These are phyloP conservation scores for Phrynocephalus guinanensis DNA, from an alignment of 2,797 vertebrate genomes.

Conservation along the genomic window DNA sequence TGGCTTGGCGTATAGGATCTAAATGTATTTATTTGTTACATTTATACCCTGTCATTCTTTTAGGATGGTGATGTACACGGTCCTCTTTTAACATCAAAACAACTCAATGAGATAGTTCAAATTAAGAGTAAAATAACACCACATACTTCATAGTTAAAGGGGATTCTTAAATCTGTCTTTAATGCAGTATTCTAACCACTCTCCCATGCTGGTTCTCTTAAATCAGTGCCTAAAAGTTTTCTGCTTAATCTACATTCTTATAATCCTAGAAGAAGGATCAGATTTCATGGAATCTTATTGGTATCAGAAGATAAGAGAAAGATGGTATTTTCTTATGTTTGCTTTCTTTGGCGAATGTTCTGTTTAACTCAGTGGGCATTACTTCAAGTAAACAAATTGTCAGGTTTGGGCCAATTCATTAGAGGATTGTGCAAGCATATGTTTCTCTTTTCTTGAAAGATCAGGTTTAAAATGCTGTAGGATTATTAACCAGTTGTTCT, in stretches of 20 bases:
- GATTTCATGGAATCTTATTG: background rate
- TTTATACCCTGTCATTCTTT: background rate
- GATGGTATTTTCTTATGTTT: background rate
- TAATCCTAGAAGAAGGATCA: background rate
- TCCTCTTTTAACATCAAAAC: background rate
- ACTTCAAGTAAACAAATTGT: background rate
- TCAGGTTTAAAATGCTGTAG: background rate
- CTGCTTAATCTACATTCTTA: background rate
- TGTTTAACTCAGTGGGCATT: background rate
- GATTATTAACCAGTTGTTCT: background rate
- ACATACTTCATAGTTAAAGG: too few relatives aligned
- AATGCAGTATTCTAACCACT: too few relatives aligned
- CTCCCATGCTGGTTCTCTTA: too few relatives aligned
- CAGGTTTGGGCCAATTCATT: background rate
- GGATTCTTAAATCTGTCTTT: too few relatives aligned
- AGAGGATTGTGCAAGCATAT: background rate
- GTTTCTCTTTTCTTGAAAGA: background rate
- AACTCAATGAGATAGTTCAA: too few relatives aligned
- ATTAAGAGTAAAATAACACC: too few relatives aligned
- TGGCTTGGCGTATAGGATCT: background rate
- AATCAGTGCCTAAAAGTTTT: background rate
- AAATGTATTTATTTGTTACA: background rate
- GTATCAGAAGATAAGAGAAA: background rate
- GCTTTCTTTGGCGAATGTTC: background rate
- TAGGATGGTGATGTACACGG: background rate